Percentiles rank a stretch among this genome's conserved stretches.
Evolutionary conservation across 2,888 invertebrate genomes (phyloP).

Genomic region (Drosophila affinis): DNA sequence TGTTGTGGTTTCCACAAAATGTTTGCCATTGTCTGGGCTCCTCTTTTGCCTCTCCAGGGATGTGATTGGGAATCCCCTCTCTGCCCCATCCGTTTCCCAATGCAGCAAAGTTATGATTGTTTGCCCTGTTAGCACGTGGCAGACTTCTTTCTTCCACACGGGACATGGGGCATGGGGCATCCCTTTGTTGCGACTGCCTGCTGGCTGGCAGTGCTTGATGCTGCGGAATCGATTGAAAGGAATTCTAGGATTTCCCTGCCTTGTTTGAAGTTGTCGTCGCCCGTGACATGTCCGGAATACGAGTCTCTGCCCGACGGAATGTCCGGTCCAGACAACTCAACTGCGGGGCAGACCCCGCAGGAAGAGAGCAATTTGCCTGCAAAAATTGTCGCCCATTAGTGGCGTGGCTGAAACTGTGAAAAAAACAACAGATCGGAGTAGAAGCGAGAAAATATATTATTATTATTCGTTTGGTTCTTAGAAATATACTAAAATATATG

Average conservation of each 20-base stretch:
- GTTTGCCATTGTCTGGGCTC: slow-evolving; percentile 45
- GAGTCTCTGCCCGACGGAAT: not conserved
- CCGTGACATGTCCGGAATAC: slow-evolving; percentile 49
- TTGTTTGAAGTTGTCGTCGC: slow-evolving; percentile 54
- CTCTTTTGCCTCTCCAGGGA: not conserved
- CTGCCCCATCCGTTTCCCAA: slow-evolving; percentile 6
- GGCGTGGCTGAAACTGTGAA: slow-evolving; percentile 26
- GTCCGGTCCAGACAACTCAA: slow-evolving; percentile 18
- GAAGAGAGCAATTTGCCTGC: slow-evolving; percentile 27
- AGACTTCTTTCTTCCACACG: slow-evolving; percentile 41
- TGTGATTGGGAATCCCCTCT: not conserved
- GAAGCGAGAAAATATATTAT: no score
- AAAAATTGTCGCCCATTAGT: slow-evolving; percentile 32
- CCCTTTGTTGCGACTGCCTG: slow-evolving; percentile 15
- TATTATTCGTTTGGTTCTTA: no score
- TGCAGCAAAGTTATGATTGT: slow-evolving; percentile 58
- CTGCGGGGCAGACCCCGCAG: not conserved
- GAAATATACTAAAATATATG: no score
- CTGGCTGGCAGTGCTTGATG: not conserved
- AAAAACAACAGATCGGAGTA: no score
- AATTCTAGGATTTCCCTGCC: slow-evolving; percentile 51
- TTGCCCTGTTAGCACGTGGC: slow-evolving; percentile 60
- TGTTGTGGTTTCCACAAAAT: not conserved
- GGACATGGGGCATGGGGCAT: slow-evolving; percentile 6
- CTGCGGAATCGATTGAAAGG: slow-evolving; percentile 58